Evolutionary conservation across 2,113 vertebrate genomes (phyloP), one percentile per base, ranked within the genome.

Genomic region (Saguinus imperator): DNA sequence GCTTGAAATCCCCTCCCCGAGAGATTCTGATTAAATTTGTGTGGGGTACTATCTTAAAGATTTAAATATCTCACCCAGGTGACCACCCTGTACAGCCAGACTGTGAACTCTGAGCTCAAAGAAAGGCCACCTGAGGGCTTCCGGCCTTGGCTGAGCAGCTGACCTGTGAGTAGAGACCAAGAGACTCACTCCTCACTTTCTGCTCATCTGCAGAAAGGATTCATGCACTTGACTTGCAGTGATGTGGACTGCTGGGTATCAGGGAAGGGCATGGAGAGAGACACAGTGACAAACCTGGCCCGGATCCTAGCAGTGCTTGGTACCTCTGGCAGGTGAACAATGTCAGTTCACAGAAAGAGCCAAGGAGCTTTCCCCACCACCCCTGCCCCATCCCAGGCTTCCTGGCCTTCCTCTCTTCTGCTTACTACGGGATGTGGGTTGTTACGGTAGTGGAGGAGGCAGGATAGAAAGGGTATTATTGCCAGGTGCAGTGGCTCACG

Each of bases 41-140:
- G 4, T 11, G 10, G 17, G 83, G 32, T 13, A 11, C 12, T 12
- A n/a, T 50, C 27, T 16, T 45, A 48, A 35, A 66, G 55, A 45
- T 45, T 75, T 32, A 40, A 25, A 40, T 16, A n/a, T 68, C 66
- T 35, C 32, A 32, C 79, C 72, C 72, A 17, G 52, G 80, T 50
- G 64, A 37, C n/a, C 13, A 52, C 68, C 6, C 12, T 6, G 57
- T 66, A 37, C 12, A 48, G 61, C n/a, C 37, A 9, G 37, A 58
- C 61, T 5, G 11, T 73, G 70, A n/a, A 25, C 27, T 4, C 0
- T 0, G 58, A 76, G 20, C 58, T 10, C 0, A n/a, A 43, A 75
- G 45, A 85, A 9, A n/a, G 55, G 29, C 55, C 29, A 11, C 61
- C 52, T 43, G 7, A 0, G 8, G 77, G 45, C 50, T 61, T 29